A percentile compares a stretch with the other conserved stretches of the same genome.
phyloP scores from a whole-genome alignment of 1,140 invertebrate genomes.

The Gonioctena quinquepunctata region DNA sequence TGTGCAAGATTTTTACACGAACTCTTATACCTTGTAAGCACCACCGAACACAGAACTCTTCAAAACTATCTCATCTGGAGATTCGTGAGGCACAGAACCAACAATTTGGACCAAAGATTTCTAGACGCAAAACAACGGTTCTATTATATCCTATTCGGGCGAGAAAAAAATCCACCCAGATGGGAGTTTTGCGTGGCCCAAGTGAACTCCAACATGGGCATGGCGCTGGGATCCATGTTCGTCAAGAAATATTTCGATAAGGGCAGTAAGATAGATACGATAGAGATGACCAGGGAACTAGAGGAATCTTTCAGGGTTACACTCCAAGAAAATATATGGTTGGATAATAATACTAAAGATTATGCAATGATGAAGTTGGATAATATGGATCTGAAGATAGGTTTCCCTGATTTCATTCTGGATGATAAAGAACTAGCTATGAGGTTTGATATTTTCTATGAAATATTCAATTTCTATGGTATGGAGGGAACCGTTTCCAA shows the following conservation, averaged over 20 bases:
- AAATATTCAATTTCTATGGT: too few species aligned
- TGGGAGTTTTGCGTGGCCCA: slow-evolving; percentile 85
- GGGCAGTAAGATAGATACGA: slow-evolving; percentile 77
- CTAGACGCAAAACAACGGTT: slow-evolving; percentile 71
- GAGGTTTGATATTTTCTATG: too few species aligned
- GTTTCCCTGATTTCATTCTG: slow-evolving; percentile 86
- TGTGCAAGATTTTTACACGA: slow-evolving; percentile 70
- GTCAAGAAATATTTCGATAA: slow-evolving; percentile 85
- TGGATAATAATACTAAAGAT: slow-evolving; percentile 78
- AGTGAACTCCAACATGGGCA: slow-evolving; percentile 83
- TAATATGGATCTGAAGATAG: slow-evolving; percentile 83
- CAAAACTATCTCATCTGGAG: slow-evolving; percentile 85
- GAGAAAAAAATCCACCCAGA: slow-evolving; percentile 71
- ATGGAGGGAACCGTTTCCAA: too few species aligned
- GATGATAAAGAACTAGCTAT: slow-evolving; percentile 68
- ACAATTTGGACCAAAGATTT: slow-evolving; percentile 80
- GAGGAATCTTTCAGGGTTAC: slow-evolving; percentile 76
- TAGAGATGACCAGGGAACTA: slow-evolving; percentile 84
- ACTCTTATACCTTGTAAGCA: slow-evolving; percentile 55
- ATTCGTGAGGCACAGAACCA: slow-evolving; percentile 83
- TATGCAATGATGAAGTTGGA: slow-evolving; percentile 73
- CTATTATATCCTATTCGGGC: slow-evolving; percentile 72
- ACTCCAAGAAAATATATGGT: slow-evolving; percentile 75
- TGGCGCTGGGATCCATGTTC: slow-evolving; percentile 84
- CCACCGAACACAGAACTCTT: slow-evolving; percentile 60